Evolutionary conservation across 2,797 vertebrate species (phyloP).

Genomic region (Staurois parvus): DNA sequence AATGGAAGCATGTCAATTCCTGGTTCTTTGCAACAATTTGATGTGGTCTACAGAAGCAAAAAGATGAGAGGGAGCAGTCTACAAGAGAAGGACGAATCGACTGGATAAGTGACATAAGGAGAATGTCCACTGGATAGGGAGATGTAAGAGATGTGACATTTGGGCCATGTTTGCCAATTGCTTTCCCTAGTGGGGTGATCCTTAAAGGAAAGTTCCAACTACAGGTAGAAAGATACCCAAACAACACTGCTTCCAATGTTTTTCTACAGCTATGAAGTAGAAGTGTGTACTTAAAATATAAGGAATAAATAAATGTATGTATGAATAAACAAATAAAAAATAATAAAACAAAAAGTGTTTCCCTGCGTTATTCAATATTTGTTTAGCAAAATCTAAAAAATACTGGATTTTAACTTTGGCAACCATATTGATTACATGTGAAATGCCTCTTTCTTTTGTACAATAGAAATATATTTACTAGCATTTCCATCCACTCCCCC

Average conservation of each 20-base stretch:
- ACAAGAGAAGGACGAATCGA: too few species aligned
- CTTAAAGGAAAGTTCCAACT: too few species aligned
- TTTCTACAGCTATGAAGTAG: too few species aligned
- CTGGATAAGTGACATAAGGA: background rate
- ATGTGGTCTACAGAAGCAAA: too few species aligned
- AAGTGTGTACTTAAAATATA: background rate
- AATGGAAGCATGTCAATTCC: too few species aligned
- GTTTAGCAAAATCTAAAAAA: background rate
- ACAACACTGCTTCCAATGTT: too few species aligned
- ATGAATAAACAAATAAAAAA: background rate
- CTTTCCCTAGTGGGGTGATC: background rate
- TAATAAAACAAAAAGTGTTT: background rate
- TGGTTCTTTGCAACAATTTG: too few species aligned
- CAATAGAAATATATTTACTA: conserved; percentile 15
- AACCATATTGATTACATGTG: conserved; percentile 34
- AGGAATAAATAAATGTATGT: background rate
- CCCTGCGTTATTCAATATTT: background rate
- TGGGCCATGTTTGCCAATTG: background rate
- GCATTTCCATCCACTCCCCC: conserved; percentile 2
- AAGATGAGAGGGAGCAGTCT: background rate
- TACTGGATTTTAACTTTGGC: background rate
- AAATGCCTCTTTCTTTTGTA: background rate
- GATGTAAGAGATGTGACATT: background rate
- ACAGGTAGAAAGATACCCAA: too few species aligned
- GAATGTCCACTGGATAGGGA: background rate